phyloP scores from a whole-genome alignment of 2,113 vertebrate genomes.

The Macrotis lagotis region DNA sequence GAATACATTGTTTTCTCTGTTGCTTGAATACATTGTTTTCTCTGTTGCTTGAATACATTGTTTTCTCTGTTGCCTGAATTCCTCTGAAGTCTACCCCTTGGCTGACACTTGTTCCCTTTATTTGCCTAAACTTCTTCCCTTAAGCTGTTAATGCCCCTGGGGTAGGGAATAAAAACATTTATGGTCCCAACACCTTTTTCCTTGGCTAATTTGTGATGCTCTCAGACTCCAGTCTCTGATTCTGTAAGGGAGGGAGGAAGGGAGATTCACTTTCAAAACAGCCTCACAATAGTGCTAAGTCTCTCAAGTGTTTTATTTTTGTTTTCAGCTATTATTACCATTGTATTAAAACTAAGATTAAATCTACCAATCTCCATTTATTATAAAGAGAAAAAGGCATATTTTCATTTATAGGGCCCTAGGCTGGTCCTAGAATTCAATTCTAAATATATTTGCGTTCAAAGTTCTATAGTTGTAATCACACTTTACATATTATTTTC shows the following conservation, averaged over 20 bases:
- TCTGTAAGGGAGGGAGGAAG: not conserved
- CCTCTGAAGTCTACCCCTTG: not conserved
- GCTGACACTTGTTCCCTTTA: not conserved
- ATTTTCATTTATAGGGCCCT: not conserved
- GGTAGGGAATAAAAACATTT: constrained; percentile 65
- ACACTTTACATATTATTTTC: not conserved
- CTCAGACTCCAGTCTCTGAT: not conserved
- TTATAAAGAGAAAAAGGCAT: not conserved
- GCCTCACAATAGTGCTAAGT: not conserved
- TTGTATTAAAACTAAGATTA: too few species aligned
- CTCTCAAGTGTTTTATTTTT: not conserved
- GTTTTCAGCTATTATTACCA: not conserved
- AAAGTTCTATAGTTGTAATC: too few species aligned
- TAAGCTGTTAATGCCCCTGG: constrained; percentile 36
- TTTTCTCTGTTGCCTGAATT: constrained; percentile 24
- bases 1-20: too few species aligned
- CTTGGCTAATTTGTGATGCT: not conserved
- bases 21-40: too few species aligned
- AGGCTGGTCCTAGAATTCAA: not conserved
- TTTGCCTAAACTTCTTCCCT: not conserved
- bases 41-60: not conserved
- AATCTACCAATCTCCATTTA: too few species aligned
- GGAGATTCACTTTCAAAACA: not conserved
- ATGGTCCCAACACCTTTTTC: not conserved
- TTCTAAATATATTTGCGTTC: not conserved